Percentiles rank a stretch among this genome's conserved stretches.
These are phyloP conservation scores for Chloromyia formosa DNA, from an alignment of 2,888 invertebrate species.

Conservation along the genomic window DNA sequence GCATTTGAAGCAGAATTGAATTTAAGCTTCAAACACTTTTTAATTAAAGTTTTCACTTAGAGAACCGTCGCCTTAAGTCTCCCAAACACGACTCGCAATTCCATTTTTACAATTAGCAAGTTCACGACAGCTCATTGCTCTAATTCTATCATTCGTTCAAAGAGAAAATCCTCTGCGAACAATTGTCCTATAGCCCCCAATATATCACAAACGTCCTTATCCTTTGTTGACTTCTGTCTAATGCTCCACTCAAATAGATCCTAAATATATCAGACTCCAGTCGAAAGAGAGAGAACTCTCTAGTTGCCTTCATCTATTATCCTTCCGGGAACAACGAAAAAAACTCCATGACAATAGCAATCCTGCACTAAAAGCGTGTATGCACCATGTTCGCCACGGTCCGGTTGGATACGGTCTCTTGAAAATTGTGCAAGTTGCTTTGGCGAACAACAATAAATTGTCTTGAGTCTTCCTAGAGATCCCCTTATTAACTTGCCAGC, in stretches of 20 bases:
- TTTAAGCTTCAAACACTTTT: no score
- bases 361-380: background rate
- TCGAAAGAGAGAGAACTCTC: background rate
- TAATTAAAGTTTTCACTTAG: no score
- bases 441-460: background rate
- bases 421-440: background rate
- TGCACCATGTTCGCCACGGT: no score
- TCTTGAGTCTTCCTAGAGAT: background rate
- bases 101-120: no score
- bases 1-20: no score
- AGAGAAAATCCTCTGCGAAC: no score
- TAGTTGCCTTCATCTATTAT: background rate
- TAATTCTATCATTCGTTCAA: no score
- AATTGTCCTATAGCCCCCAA: background rate
- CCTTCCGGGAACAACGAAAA: background rate
- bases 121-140: no score
- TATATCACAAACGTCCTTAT: background rate
- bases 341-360: slow-evolving; percentile 2
- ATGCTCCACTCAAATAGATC: slow-evolving; percentile 6
- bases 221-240: slow-evolving; percentile 10
- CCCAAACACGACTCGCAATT: no score
- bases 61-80: no score
- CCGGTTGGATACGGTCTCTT: background rate
- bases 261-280: background rate
- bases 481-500: slow-evolving; percentile 2